Percentiles rank a stretch among this genome's conserved stretches.
Evolutionary conservation across 2,888 invertebrate species (phyloP).

Genomic region (Ornithoptera priamus): DNA sequence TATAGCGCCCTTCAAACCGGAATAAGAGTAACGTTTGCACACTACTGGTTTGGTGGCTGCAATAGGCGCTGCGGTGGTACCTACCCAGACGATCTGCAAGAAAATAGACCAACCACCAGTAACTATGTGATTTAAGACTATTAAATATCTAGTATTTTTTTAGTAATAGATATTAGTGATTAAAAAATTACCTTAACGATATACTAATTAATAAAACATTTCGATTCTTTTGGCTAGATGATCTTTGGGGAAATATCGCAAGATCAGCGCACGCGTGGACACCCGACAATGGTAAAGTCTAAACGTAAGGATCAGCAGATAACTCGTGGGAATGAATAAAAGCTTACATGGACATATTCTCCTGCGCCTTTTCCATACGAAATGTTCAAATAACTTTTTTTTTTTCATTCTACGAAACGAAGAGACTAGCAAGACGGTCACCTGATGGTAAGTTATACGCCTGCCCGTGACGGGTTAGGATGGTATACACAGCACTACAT

Average conservation of each 20-base stretch:
- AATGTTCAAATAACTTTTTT: background rate
- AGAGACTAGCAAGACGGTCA: too few species aligned
- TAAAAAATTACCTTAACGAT: background rate
- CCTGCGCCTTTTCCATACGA: background rate
- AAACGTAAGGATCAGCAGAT: conserved; percentile 21
- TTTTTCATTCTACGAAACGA: too few species aligned
- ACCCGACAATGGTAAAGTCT: conserved; percentile 25
- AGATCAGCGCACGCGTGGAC: conserved; percentile 16
- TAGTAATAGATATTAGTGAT: too few species aligned
- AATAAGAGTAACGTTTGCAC: too few species aligned
- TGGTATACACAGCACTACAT: too few species aligned
- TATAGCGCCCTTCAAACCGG: too few species aligned
- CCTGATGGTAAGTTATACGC: too few species aligned
- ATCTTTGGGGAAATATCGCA: conserved; percentile 19
- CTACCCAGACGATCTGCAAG: too few species aligned
- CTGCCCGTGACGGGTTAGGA: too few species aligned
- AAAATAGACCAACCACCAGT: too few species aligned
- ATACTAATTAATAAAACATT: background rate
- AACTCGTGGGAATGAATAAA: conserved; percentile 23
- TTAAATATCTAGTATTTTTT: background rate
- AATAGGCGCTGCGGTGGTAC: too few species aligned
- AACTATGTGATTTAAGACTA: background rate
- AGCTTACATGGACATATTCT: background rate
- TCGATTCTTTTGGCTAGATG: conserved; percentile 1
- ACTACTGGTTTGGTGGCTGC: too few species aligned